Percentiles rank a stretch among this genome's conserved stretches.
Evolutionary conservation across 2,113 vertebrate genomes (phyloP).

Genomic region (Elephantulus edwardii): DNA sequence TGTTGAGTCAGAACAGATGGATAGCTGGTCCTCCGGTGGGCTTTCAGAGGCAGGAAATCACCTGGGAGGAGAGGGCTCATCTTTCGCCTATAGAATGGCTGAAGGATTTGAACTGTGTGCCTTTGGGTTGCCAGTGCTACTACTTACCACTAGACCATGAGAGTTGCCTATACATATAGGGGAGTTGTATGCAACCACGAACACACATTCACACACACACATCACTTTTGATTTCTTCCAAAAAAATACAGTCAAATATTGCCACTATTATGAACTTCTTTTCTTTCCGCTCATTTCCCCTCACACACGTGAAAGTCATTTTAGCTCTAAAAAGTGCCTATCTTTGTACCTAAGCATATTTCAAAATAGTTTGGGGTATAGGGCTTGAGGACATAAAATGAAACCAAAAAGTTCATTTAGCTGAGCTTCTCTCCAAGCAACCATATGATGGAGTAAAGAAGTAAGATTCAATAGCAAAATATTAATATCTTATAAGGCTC

Average conservation of each 20-base stretch:
- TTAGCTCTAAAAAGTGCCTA: constrained; percentile 47
- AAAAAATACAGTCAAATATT: not conserved
- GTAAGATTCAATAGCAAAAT: constrained; percentile 69
- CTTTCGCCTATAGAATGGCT: too few species aligned
- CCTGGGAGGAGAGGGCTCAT: too few species aligned
- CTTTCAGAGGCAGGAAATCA: too few species aligned
- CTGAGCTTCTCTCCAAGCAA: too few species aligned
- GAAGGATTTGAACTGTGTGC: too few species aligned
- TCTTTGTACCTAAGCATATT: constrained; percentile 60
- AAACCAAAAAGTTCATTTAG: constrained; percentile 66
- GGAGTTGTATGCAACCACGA: accelerated
- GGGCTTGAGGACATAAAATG: too few species aligned
- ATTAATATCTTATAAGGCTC: constrained; percentile 83
- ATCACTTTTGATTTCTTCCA: constrained; percentile 13
- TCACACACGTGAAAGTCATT: too few species aligned
- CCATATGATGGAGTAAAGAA: constrained; percentile 73
- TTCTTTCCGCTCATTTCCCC: constrained; percentile 5
- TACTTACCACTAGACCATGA: too few species aligned
- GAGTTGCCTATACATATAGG: too few species aligned
- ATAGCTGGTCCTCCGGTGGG: too few species aligned
- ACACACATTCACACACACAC: not conserved
- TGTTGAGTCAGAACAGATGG: too few species aligned
- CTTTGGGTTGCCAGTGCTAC: too few species aligned
- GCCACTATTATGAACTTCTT: not conserved
- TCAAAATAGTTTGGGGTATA: constrained; percentile 74